These are phyloP conservation scores for Rotaria macrura DNA, from an alignment of 2,888 invertebrate genomes.

Conservation along the genomic window DNA sequence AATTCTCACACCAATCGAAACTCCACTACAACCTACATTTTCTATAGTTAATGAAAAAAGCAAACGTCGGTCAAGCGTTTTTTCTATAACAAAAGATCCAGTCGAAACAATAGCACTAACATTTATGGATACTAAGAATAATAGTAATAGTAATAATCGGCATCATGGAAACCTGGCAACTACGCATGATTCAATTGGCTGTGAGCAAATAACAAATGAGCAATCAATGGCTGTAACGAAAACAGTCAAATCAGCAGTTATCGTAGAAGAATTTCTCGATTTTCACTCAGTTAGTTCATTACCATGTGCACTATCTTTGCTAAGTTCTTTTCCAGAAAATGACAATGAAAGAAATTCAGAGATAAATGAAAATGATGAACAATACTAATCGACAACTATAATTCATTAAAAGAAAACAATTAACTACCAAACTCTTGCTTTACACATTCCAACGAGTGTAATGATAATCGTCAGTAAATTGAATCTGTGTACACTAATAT, in stretches of 20 bases:
- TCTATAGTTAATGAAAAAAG: background rate
- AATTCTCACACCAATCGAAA: background rate
- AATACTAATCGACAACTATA: background rate
- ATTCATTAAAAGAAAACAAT: background rate
- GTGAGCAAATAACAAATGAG: background rate
- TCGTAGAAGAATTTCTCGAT: background rate
- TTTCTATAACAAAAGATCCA: background rate
- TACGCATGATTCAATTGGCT: background rate
- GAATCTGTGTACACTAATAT: too few relatives aligned
- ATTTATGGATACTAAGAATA: background rate
- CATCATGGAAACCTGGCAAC: too few relatives aligned
- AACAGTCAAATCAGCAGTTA: background rate
- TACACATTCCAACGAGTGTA: background rate
- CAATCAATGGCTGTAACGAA: background rate
- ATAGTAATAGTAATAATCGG: background rate
- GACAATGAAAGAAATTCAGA: background rate
- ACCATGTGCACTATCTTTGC: background rate
- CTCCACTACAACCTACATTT: background rate
- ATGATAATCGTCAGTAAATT: background rate
- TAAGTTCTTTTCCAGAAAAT: background rate
- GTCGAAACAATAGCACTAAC: background rate
- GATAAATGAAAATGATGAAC: background rate
- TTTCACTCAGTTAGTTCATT: background rate
- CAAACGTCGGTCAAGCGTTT: background rate
- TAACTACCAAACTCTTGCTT: too few relatives aligned